These are phyloP conservation scores for Neodiprion fabricii DNA, from an alignment of 1,140 invertebrate species.

Conservation along the genomic window DNA sequence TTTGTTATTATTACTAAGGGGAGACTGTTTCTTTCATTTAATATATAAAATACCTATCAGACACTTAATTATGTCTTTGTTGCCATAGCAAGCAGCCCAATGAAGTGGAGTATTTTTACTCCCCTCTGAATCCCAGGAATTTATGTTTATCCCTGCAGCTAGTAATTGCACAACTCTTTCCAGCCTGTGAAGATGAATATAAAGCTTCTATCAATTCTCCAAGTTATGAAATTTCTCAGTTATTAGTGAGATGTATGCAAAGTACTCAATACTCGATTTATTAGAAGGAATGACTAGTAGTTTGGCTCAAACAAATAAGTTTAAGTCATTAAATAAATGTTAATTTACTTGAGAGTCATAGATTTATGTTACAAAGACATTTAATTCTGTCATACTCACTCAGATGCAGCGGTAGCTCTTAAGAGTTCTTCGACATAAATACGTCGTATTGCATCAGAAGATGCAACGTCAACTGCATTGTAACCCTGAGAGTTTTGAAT, in stretches of 20 bases:
- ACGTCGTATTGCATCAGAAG: conserved; percentile 61
- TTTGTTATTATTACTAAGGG: background rate
- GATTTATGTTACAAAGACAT: conserved; percentile 13
- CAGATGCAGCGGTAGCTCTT: conserved; percentile 68
- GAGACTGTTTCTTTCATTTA: background rate
- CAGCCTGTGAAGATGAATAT: conserved; percentile 48
- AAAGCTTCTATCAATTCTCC: background rate
- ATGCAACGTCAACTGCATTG: conserved; percentile 65
- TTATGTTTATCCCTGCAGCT: conserved; percentile 65
- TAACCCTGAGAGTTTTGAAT: conserved; percentile 65
- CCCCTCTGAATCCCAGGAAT: conserved; percentile 66
- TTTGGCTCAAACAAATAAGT: conserved; percentile 12
- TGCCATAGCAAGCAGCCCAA: conserved; percentile 71
- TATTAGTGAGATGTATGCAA: background rate
- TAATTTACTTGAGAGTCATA: background rate
- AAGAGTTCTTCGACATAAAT: conserved; percentile 71
- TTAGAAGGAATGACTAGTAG: background rate
- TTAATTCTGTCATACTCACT: conserved; percentile 59
- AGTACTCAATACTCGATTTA: background rate
- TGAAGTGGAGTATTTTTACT: conserved; percentile 70
- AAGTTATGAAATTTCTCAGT: too few relatives aligned
- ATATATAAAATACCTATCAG: conserved; percentile 63
- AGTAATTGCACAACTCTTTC: conserved; percentile 60
- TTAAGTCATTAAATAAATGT: conserved; percentile 12
- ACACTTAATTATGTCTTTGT: conserved; percentile 65